Evolutionary conservation across 2,113 vertebrate species (phyloP).

Genomic region (Eleginops maclovinus): DNA sequence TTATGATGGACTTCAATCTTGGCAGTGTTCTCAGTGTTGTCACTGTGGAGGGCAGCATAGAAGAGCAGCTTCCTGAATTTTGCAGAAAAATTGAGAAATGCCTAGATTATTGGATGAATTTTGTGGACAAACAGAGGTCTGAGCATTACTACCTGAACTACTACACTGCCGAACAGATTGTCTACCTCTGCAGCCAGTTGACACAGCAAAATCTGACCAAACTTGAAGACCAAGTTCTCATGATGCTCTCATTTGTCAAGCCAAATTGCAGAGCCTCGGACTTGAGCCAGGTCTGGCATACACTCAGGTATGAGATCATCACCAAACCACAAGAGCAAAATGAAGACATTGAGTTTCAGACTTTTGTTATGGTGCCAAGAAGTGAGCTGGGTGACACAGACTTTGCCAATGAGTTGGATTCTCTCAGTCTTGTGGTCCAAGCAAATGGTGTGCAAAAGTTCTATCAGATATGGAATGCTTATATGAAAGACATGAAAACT

Average conservation of each 20-base stretch:
- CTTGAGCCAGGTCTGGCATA: conserved; percentile 76
- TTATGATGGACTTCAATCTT: conserved; percentile 87
- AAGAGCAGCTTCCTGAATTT: conserved; percentile 84
- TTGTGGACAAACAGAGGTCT: conserved; percentile 85
- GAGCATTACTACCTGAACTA: conserved; percentile 92
- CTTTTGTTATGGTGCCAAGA: conserved; percentile 66
- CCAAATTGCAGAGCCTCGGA: conserved; percentile 75
- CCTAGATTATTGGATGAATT: conserved; percentile 86
- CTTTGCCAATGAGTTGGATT: conserved; percentile 17
- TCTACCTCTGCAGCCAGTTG: conserved; percentile 88
- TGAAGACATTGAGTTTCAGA: conserved; percentile 79
- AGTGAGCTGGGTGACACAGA: conserved; percentile 28
- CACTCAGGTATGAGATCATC: conserved; percentile 80
- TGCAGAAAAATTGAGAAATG: conserved; percentile 92
- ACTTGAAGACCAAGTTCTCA: conserved; percentile 84
- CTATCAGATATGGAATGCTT: conserved; percentile 84
- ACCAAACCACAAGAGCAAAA: conserved; percentile 70
- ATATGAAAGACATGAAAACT: conserved; percentile 81
- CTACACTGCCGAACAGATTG: conserved; percentile 93
- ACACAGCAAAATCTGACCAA: conserved; percentile 50
- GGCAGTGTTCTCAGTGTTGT: conserved; percentile 65
- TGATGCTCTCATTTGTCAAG: conserved; percentile 93
- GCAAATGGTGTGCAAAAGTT: conserved; percentile 71
- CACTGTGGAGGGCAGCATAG: conserved; percentile 75
- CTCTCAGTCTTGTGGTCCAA: conserved; percentile 54